Evolutionary conservation across 1,140 invertebrate species (phyloP), one percentile per base, ranked within the genome.

Genomic region (Zaprionus capensis): DNA sequence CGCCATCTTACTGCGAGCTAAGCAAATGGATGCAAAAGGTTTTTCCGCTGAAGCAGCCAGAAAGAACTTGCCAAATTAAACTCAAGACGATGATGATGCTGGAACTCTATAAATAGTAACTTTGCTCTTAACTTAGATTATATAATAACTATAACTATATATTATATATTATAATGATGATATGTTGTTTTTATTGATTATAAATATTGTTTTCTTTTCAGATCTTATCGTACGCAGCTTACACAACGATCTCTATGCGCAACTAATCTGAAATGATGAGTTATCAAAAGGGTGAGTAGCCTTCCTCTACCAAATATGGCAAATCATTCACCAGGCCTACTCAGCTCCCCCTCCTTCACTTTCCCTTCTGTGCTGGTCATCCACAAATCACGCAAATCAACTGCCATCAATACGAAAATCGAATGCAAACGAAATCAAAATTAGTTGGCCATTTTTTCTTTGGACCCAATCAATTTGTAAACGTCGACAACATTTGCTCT

Each of bases 261-360:
- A 58, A 67, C 56, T 75, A 74, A 82, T 80, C 75, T 74, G 68
- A 59, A 82, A 90, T 78, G 79, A 92, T 92, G 91, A 92, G 91
- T 85, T 92, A 92, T 81, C 91, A 92, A 71, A 92, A 92, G 77
- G 91, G 91, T 92, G 82, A 91, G 91, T 91, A 85, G 75, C 4
- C 78, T 34, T 9, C 56, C 55, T 44, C 20, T 12, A 58, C 1
- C 24, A n/a, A 22, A 17, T 64, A 36, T 62, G 31, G 34, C 46
- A 51, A 69, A 65, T 76, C 38, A 75, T 56, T 53, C 22, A 59
- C 59, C 59, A 78, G 82, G 75, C 82, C 69, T 69, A 36, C 5
- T 4, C 46, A 49, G 20, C 22, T 53, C 0, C 26, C 53, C n/a
- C 15, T 26, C 38, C 20, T 36, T 61, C 36, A 36, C 53, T 70